Conservation (phyloP, 2,113 vertebrate species). For the Megaceryle maxima region DNA sequence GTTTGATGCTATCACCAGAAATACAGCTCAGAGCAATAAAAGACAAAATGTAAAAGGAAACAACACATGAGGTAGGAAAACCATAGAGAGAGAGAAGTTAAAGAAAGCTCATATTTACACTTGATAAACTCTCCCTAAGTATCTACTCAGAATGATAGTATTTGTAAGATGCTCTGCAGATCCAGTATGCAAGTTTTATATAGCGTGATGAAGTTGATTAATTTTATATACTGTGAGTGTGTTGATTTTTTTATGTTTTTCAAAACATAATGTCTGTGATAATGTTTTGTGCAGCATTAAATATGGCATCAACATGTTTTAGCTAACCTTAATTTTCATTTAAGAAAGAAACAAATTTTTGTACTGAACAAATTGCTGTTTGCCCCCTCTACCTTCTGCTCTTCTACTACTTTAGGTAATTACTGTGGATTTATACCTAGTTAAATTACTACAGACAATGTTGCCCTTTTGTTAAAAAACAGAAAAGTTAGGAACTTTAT, state of each 20-base stretch:
- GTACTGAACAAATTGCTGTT: not conserved
- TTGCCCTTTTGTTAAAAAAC: not conserved
- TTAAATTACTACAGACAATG: not conserved
- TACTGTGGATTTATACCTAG: not conserved
- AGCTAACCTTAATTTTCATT: not conserved
- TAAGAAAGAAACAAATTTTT: not conserved
- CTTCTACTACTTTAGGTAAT: not conserved
- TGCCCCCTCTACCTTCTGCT: not conserved
- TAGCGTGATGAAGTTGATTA: not conserved
- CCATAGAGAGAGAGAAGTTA: not conserved
- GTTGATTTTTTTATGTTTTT: not conserved
- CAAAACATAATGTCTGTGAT: not conserved
- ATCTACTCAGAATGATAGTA: not conserved
- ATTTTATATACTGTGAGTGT: accelerated
- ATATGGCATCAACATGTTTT: not conserved
- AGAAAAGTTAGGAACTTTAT: not conserved
- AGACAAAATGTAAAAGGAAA: not conserved
- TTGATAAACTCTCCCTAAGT: not conserved
- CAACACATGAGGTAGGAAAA: not conserved
- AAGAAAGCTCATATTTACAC: not conserved
- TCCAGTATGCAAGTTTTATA: not conserved
- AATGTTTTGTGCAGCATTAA: not conserved
- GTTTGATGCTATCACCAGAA: not conserved
- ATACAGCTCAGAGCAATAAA: not conserved
- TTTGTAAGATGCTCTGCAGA: not conserved